Evolutionary conservation across 1,140 invertebrate species (phyloP), one percentile per base, ranked within the genome.

Genomic region (Zaprionus kolodkinae): DNA sequence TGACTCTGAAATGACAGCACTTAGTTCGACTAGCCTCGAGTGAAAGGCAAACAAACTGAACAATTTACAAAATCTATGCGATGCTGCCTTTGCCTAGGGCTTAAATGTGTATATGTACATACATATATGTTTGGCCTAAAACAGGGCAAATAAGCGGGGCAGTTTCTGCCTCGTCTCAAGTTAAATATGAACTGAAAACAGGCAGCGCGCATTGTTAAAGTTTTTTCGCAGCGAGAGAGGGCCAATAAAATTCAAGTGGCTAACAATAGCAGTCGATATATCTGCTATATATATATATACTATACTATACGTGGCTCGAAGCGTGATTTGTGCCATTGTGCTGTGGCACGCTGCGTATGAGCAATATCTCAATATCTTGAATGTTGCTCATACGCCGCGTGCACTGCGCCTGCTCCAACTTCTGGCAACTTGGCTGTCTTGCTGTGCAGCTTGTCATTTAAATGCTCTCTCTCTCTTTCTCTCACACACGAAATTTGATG

Each of bases 301-400:
- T 11, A 30, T 60, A 61, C 43, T 43, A 12, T 27, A 7, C n/a
- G 35, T 6, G 11, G 43, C 55, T 56, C 40, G 64, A 70, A 59
- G 72, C 60, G 25, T 54, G 67, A 75, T 75, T 70, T 70, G 43
- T 68, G 66, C 45, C 21, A 45, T 66, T 66, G 43, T 64, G 33
- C 30, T 63, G 33, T 65, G 68, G 56, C 73, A 79, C 66, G 67
- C 65, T 79, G 76, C 76, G 59, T 86, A 78, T 74, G 75, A 85
- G 73, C 68, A 83, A 72, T 76, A 70, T 62, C 17, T n/a, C 45
- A 40, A 84, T 71, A 79, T 81, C 62, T 43, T 27, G 2, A 43
- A 83, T 61, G 82, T 87, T 87, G 79, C 79, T 82, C 76, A 87
- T 79, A 72, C 84, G 83, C 79, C 70, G 76, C 73, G 61, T 83